Percentiles rank a stretch among this genome's conserved stretches.
Conservation (phyloP, 2,797 vertebrate species). For the Crenichthys baileyi region DNA sequence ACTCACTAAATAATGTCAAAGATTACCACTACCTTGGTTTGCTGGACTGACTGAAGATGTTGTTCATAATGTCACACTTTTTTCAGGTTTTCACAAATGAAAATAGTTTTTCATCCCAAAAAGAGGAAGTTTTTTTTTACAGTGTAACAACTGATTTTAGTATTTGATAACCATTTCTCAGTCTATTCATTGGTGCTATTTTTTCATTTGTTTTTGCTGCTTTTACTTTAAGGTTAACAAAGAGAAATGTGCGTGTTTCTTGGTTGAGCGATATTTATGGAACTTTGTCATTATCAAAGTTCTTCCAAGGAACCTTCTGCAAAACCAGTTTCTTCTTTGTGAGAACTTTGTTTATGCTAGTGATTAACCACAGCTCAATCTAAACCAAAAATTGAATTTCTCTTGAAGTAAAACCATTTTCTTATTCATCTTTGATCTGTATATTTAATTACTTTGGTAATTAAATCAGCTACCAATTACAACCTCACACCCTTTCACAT, state of each 20-base stretch:
- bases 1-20: too few relatives aligned
- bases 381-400: background rate
- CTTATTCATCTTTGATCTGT: background rate
- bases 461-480: background rate
- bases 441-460: background rate
- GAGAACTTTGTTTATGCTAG: background rate
- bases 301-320: conserved; percentile 8
- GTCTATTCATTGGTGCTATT: background rate
- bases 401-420: background rate
- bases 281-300: background rate
- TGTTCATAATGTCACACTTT: too few relatives aligned
- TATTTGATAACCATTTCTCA: background rate
- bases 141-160: background rate
- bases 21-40: too few relatives aligned
- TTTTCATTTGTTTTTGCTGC: background rate
- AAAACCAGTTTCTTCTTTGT: conserved; percentile 16
- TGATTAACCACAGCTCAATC: background rate
- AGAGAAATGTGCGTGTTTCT: background rate
- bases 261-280: background rate
- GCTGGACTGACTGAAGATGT: too few relatives aligned
- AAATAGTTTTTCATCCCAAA: too few relatives aligned
- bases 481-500: background rate
- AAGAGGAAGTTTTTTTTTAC: too few relatives aligned
- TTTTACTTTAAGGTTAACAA: background rate
- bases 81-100: too few relatives aligned